Evolutionary conservation across 1,140 invertebrate species (phyloP), one percentile per base, ranked within the genome.

Genomic region (Drosophila pseudoobscura): DNA sequence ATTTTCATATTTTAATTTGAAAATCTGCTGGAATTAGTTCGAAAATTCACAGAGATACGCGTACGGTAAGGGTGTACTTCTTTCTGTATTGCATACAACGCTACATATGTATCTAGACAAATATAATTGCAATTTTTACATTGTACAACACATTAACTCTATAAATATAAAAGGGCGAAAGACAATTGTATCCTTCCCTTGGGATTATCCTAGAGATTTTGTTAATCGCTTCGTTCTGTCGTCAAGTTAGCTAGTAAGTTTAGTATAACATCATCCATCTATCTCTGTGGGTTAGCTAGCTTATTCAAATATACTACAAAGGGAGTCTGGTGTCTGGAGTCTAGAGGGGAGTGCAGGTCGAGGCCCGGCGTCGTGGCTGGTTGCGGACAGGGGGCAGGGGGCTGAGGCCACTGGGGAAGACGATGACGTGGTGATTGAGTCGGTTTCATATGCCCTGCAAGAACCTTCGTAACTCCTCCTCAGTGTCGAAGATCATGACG

Each of bases 401-500:
- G 11, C 55, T 85, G 6, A 84, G 73, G 55, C 82, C 83, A 70
- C 72, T 79, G 61, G 89, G 89, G 79, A 91, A 87, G 68, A 91
- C 78, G 52, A 91, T 91, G 71, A 90, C 73, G 63, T 75, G 87
- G 64, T 91, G 83, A 56, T 78, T 91, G 66, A 85, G 70, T 69
- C 84, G 89, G 79, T 79, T 89, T 91, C 89, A 91, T 90, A 91
- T 80, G 71, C 91, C 91, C 80, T 91, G 91, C 52, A 94, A 88
- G 89, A 94, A 95, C 73, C 94, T 91, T 60, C 94, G 93, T 49
- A 99, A 94, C 93, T 99, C 98, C 91, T 99, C 97, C 92, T 98
- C 96, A 6, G 98, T 99, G 90, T 99, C 99, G 92, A 99, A 99
- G 79, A 99, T 99, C 95, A 99, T 98, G 55, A 99, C 98, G 50